Evolutionary conservation across 2,888 invertebrate species (phyloP).

Genomic region (Polyommatus iphigenia): DNA sequence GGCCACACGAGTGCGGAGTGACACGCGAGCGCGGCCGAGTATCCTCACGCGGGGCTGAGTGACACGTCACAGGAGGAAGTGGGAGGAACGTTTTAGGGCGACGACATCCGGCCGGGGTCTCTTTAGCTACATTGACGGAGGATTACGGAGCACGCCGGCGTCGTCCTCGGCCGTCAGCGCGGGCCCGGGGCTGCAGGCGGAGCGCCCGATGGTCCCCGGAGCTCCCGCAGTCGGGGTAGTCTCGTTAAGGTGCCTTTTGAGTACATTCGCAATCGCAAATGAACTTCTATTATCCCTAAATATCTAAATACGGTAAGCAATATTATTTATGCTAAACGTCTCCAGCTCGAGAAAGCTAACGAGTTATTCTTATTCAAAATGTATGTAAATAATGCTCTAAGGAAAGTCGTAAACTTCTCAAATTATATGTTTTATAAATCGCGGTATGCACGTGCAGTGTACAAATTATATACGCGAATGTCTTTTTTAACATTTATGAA

Average conservation of each 20-base stretch:
- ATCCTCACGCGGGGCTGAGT: not conserved
- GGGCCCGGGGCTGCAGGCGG: not conserved
- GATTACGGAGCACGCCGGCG: not conserved
- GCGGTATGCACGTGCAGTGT: not conserved
- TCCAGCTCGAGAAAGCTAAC: not conserved
- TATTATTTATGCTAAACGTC: not conserved
- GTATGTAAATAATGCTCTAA: not conserved
- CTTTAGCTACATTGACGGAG: not conserved
- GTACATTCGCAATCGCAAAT: not conserved
- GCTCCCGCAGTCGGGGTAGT: not conserved
- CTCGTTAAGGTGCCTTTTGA: not conserved
- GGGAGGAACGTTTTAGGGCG: not conserved
- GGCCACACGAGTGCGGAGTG: not conserved
- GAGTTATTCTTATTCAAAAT: not conserved
- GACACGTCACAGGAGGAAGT: not conserved
- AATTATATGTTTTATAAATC: not conserved
- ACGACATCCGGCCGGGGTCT: not conserved
- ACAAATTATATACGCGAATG: no score
- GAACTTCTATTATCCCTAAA: not conserved
- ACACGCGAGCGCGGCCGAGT: constrained; percentile 5
- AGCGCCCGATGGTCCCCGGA: not conserved
- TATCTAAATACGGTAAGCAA: not conserved
- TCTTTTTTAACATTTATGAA: no score
- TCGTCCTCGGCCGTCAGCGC: not conserved
- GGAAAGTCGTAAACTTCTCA: not conserved